Conservation (phyloP, 2,113 vertebrate genomes). For the Manacus vitellinus region DNA sequence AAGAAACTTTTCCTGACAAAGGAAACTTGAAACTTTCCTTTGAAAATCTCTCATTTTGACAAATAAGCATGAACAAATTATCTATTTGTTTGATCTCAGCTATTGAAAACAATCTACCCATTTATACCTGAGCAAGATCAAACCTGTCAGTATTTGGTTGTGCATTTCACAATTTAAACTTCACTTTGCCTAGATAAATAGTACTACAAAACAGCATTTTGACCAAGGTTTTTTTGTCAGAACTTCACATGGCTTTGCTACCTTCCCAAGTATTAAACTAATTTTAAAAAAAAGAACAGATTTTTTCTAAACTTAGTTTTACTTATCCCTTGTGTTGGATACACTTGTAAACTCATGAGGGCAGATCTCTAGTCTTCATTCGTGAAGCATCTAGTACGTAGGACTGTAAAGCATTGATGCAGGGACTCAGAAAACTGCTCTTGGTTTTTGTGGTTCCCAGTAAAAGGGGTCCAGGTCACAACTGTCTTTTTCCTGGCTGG, state of each 20-base stretch:
- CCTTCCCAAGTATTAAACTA: background rate
- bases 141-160: background rate
- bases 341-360: background rate
- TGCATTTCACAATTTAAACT: background rate
- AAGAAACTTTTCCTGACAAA: background rate
- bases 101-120: background rate
- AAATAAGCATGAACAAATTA: background rate
- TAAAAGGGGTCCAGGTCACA: background rate
- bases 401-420: background rate
- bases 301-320: background rate
- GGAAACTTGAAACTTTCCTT: background rate
- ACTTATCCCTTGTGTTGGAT: background rate
- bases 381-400: background rate
- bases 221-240: background rate
- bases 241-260: background rate
- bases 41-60: slow-evolving; percentile 6
- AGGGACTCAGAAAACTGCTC: background rate
- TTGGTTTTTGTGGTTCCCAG: background rate
- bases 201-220: background rate
- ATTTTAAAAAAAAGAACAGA: background rate
- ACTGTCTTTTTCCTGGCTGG: background rate
- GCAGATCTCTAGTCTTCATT: background rate
- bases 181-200: background rate
- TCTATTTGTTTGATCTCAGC: background rate
- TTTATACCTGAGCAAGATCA: background rate